These are phyloP conservation scores for Ceratina japonica DNA, from an alignment of 1,140 invertebrate species.

Conservation along the genomic window DNA sequence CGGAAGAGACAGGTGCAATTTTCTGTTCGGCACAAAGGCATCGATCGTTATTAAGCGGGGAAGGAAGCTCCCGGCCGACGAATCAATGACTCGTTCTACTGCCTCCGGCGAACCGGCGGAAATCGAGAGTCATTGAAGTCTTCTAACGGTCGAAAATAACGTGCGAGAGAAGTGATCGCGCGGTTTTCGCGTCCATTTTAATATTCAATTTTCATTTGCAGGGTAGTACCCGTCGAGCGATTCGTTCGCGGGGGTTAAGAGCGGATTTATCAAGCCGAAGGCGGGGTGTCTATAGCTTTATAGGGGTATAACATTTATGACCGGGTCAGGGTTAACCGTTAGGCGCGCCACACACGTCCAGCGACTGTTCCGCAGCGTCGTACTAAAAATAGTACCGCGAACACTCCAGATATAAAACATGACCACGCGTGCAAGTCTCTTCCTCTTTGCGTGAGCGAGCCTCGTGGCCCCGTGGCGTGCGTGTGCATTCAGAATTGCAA, in stretches of 20 bases:
- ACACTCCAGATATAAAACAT: constrained; percentile 70
- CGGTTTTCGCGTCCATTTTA: constrained; percentile 17
- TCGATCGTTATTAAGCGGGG: constrained; percentile 47
- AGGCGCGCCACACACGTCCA: constrained; percentile 70
- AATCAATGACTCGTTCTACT: constrained; percentile 27
- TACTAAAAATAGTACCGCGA: constrained; percentile 73
- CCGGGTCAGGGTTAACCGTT: constrained; percentile 77
- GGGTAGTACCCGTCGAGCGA: constrained; percentile 46
- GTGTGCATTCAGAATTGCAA: constrained; percentile 9
- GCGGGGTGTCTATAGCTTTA: constrained; percentile 57
- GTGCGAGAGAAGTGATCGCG: neutral
- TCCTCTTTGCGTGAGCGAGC: constrained; percentile 49
- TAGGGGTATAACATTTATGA: constrained; percentile 74
- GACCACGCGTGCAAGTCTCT: constrained; percentile 53
- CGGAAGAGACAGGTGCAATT: constrained; percentile 22
- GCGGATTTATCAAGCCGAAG: constrained; percentile 53
- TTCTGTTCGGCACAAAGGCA: constrained; percentile 9
- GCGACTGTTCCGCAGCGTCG: constrained; percentile 61
- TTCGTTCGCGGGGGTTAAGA: constrained; percentile 37
- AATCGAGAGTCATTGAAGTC: neutral
- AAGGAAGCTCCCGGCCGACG: neutral
- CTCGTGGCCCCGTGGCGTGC: constrained; percentile 18
- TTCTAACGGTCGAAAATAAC: neutral
- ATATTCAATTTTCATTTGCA: constrained; percentile 52
- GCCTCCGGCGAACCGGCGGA: too few relatives aligned